A percentile compares a stretch with the other conserved stretches of the same genome.
phyloP scores from a whole-genome alignment of 2,888 invertebrate genomes.

The Marasmarcha lunaedactyla region DNA sequence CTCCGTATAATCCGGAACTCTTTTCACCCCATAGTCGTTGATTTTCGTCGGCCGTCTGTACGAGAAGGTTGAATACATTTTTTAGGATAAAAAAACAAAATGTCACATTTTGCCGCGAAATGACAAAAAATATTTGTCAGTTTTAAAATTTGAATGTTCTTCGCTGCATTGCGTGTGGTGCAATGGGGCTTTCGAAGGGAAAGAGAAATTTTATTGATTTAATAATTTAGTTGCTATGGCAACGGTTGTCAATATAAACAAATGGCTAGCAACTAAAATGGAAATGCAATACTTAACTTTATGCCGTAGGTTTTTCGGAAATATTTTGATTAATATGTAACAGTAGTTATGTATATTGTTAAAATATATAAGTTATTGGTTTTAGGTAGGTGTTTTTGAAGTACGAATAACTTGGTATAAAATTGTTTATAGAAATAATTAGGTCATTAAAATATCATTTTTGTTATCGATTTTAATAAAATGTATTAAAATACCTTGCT shows the following conservation, averaged over 20 bases:
- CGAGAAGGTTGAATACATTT: constrained; percentile 32
- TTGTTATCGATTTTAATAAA: too few relatives aligned
- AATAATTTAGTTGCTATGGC: constrained; percentile 32
- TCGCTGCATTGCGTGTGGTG: constrained; percentile 42
- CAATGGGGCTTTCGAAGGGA: constrained; percentile 21
- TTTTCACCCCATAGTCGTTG: constrained; percentile 64
- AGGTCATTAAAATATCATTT: too few relatives aligned
- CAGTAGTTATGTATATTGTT: too few relatives aligned
- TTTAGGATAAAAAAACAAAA: constrained; percentile 11
- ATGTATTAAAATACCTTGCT: too few relatives aligned
- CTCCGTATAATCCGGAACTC: constrained; percentile 84
- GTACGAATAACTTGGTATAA: too few relatives aligned
- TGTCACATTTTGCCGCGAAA: constrained; percentile 25
- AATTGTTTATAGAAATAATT: too few relatives aligned
- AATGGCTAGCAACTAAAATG: constrained; percentile 17
- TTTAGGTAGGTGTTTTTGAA: too few relatives aligned
- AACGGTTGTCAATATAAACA: constrained; percentile 44
- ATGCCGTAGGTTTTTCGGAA: background rate
- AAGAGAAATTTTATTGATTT: constrained; percentile 40
- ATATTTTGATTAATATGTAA: background rate
- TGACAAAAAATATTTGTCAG: constrained; percentile 25
- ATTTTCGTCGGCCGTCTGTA: constrained; percentile 56
- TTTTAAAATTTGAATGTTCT: constrained; percentile 26
- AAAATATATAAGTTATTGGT: too few relatives aligned
- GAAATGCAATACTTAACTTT: background rate